Base-by-base conservation (phyloP, 2,113 vertebrate genomes). In the Austrofundulus limnaeus region DNA sequence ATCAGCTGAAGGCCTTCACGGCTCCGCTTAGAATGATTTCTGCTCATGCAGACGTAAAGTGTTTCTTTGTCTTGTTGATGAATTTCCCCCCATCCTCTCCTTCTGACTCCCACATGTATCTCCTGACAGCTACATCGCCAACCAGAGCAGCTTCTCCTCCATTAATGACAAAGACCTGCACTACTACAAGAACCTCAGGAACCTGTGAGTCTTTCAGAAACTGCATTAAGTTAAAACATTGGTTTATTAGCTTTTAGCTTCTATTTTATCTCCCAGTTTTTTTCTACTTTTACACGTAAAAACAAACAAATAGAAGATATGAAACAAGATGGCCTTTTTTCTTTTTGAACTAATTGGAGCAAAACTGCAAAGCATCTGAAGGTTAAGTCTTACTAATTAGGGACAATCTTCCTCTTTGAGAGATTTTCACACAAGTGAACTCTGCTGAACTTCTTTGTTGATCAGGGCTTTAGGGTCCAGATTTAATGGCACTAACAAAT, bases 91-190 rank as follows among this genome's bases (percentile, higher is more conserved):
- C 31, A 34, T 34, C 31, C 31, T 34, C 31, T 70, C 66, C 31
- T 24, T 51, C 67, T 85, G 75, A 86, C 82, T 69, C 63, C 23
- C 38, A 12, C 75, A 77, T 75, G 66, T 81, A 39, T 84, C 57
- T 88, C 53, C 62, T 88, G 90, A 89, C 92, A 99, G 97, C 78
- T 98, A 95, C 83, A 98, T 99, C 0, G 94, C 94, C 78, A 97
- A 97, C 81, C 97, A 99, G 90, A 88, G 80, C 72, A 93, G 88
- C 65, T 94, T 98, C 76, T 94, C 94, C 76, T 94, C 94, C 80
- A 98, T 99, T 91, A 98, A 94, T 17, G 95, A 96, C 81, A 93
- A 94, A 77, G 96, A 99, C 66, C 91, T 98, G 83, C 90, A 94
- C 88, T 84, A 91, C 82, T 99, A 98, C 73, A 91, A 89, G 83